A percentile compares a stretch with the other conserved stretches of the same genome.
These are phyloP conservation scores for Eleutherodactylus coqui DNA, from an alignment of 2,797 vertebrate genomes.

Conservation along the genomic window DNA sequence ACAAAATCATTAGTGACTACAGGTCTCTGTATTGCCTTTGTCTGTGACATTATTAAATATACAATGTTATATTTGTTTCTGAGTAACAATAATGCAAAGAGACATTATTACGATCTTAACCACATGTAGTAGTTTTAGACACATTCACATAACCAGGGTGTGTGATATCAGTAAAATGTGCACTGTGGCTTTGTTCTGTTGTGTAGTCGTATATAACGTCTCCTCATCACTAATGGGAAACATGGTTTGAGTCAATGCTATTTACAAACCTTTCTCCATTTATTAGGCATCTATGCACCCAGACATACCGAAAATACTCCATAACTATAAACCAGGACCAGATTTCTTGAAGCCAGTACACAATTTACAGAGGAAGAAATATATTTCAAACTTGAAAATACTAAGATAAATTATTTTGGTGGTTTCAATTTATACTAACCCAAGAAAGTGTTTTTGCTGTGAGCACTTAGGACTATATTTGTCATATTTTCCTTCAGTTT, in stretches of 20 bases:
- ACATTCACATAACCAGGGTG: background rate
- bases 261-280: background rate
- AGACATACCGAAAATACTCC: background rate
- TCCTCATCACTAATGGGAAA: background rate
- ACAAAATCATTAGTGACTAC: no score
- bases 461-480: background rate
- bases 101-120: no score
- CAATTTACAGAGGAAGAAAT: slow-evolving; percentile 17
- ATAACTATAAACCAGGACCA: background rate
- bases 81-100: no score
- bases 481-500: slow-evolving; percentile 8
- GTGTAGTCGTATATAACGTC: background rate
- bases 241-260: background rate
- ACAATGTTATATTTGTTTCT: no score
- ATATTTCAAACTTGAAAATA: slow-evolving; percentile 11
- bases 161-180: background rate
- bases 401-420: background rate
- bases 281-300: background rate
- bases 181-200: background rate
- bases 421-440: slow-evolving; percentile 1
- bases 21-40: no score
- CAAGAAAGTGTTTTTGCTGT: slow-evolving; percentile 10
- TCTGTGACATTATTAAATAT: no score
- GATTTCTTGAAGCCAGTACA: background rate
- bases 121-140: no score